A percentile compares a stretch with the other conserved stretches of the same genome.
phyloP scores from a whole-genome alignment of 2,113 vertebrate species.

The Colistium nudipinnis region DNA sequence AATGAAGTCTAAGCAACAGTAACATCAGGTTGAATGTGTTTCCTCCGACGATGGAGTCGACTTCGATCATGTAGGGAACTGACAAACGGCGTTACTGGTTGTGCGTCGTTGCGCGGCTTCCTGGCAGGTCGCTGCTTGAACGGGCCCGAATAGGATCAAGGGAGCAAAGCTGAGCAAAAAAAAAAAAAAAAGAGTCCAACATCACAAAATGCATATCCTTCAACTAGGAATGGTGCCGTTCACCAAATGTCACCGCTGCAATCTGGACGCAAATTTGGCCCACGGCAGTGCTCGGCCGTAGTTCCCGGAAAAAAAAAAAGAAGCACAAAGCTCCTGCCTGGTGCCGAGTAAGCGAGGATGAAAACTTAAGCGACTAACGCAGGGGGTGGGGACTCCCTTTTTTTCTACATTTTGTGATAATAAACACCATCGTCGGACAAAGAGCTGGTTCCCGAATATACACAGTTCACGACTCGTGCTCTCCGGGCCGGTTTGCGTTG shows the following conservation, averaged over 20 bases:
- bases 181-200: conserved; percentile 72
- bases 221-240: conserved; percentile 72
- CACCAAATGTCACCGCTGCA: conserved; percentile 71
- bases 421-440: too few species aligned
- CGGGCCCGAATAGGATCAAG: conserved; percentile 72
- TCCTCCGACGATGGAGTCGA: conserved; percentile 28
- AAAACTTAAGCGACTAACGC: conserved; percentile 54
- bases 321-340: conserved; percentile 53
- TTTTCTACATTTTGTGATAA: conserved; percentile 46
- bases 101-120: conserved; percentile 52
- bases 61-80: conserved; percentile 35
- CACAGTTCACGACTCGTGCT: too few species aligned
- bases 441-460: too few species aligned
- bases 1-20: background rate
- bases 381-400: conserved; percentile 19
- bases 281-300: conserved; percentile 32
- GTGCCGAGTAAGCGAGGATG: conserved; percentile 65
- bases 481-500: too few species aligned
- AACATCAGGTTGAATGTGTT: conserved; percentile 5
- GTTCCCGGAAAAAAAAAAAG: conserved; percentile 56
- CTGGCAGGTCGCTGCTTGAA: conserved; percentile 66
- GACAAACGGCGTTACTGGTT: conserved; percentile 71
- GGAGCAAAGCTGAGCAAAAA: conserved; percentile 69
- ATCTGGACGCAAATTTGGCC: conserved; percentile 59
- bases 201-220: conserved; percentile 76